Base-by-base conservation (phyloP, 2,797 vertebrate genomes). In the Coregonus sp. region DNA sequence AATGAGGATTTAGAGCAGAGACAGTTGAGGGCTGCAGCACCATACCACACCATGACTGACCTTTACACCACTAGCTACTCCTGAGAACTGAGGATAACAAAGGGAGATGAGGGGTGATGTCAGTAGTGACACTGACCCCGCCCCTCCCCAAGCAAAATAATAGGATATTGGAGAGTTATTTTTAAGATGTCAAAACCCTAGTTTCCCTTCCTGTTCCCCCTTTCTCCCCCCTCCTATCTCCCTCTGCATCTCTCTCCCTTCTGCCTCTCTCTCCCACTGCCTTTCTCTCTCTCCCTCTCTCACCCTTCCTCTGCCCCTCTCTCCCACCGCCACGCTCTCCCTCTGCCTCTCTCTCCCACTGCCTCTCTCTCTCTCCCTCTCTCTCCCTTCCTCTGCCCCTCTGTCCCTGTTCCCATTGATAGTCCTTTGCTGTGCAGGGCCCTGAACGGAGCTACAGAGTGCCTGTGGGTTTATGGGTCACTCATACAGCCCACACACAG, bases 391-490 rank as follows among this genome's bases (percentile, higher is more conserved):
- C 40, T 29, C 40, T 2, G 15, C 70, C 11, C 9, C 11, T 11
- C 2, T 47, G 9, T 47, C 7, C 9, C 40, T 47, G 9, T 47
- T 33, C 70, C 51, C 51, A 29, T 31, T 72, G 70, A 70, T n/a
- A 54, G 51, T 52, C 2, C 20, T 9, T 33, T 31, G 76, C 82
- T 31, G 69, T 71, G 66, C 77, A 65, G 20, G 73, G 77, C 15
- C 59, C 59, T 47, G 47, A 12, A 7, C 18, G 71, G 80, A 47
- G 40, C 40, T 11, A 47, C 80, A 70, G 84, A 84, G 72, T 75
- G 76, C 33, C 71, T n/a, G 79, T 63, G 66, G 82, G 85, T 84
- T 80, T 82, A 84, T 82, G 82, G 85, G 84, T 84, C 83, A 77
- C 79, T 82, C 82, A 51, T 68, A 85, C 79, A 80, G 77, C 84